Conservation (phyloP, 2,113 vertebrate species). For the Tetrax tetrax region DNA sequence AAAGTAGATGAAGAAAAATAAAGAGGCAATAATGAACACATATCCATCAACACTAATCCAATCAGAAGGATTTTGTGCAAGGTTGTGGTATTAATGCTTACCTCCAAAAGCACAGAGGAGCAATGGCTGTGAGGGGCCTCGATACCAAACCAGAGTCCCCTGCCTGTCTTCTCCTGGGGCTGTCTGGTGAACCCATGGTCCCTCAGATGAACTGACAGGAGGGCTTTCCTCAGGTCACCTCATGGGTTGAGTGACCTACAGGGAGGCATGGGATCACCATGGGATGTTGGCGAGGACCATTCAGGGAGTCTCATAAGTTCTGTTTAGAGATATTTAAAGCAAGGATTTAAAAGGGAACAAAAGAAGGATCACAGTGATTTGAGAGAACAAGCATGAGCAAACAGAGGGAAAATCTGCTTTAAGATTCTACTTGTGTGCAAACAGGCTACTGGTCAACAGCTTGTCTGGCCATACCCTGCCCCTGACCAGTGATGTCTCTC, state of each 20-base stretch:
- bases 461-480: neutral
- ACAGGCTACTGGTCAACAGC: neutral
- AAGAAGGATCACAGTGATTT: neutral
- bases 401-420: neutral
- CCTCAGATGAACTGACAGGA: neutral
- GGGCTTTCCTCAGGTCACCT: neutral
- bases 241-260: neutral
- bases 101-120: neutral
- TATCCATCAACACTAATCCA: neutral
- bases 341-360: neutral
- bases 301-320: neutral
- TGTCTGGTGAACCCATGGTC: too few relatives aligned
- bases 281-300: neutral
- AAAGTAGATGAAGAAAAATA: neutral
- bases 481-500: neutral
- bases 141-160: neutral
- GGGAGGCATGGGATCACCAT: accelerated
- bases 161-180: neutral
- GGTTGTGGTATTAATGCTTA: neutral
- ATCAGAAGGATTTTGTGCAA: neutral
- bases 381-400: neutral
- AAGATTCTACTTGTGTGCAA: neutral
- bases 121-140: too few relatives aligned
- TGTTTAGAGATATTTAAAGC: neutral
- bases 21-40: neutral